phyloP scores from a whole-genome alignment of 2,113 vertebrate genomes.

The Martes martes region DNA sequence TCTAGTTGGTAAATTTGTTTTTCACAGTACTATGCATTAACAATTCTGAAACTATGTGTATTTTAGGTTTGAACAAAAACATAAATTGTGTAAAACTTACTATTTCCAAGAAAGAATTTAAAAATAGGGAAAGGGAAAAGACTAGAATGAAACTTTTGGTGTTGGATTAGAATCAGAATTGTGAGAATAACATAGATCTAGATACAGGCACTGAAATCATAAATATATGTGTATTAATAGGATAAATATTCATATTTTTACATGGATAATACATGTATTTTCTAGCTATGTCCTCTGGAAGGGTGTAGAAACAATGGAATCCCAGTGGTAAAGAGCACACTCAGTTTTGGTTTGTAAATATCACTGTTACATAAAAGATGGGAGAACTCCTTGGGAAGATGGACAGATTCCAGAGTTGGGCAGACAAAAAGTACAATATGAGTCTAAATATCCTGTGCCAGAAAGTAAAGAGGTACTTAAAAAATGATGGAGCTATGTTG shows the following conservation, averaged over 20 bases:
- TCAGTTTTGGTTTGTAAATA: background rate
- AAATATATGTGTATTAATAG: background rate
- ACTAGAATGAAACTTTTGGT: background rate
- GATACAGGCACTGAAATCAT: background rate
- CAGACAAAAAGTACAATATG: background rate
- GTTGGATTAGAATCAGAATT: background rate
- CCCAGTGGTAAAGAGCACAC: too few relatives aligned
- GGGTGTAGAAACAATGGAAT: background rate
- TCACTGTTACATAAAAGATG: background rate
- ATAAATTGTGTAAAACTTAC: background rate
- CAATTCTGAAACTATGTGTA: background rate
- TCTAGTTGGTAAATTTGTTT: background rate
- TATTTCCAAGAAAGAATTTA: background rate
- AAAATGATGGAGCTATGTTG: background rate
- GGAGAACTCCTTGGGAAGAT: background rate
- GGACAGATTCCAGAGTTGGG: background rate
- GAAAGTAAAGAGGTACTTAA: background rate
- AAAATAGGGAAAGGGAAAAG: background rate
- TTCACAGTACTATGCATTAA: background rate
- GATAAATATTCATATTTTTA: background rate
- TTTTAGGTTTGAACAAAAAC: background rate
- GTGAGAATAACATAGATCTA: background rate
- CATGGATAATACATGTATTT: background rate
- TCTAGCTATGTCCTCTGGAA: background rate
- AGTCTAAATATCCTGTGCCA: background rate